Base-by-base conservation (phyloP, 2,113 vertebrate genomes). In the Syrrhaptes paradoxus region DNA sequence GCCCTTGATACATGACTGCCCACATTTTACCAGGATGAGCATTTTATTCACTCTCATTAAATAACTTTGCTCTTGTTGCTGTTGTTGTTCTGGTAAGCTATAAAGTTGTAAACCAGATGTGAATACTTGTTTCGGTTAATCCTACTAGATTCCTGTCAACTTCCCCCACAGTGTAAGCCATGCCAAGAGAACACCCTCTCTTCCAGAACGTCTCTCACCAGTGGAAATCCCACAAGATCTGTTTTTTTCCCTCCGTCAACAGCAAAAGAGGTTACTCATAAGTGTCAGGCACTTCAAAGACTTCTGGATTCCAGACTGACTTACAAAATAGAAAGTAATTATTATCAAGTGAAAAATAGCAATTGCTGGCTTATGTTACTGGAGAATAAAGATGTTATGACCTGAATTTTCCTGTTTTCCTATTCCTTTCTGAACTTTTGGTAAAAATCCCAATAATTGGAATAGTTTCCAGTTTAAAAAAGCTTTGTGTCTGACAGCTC, bases 371-470 rank as follows among this genome's bases (percentile, higher is more conserved):
- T 82, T 68, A n/a, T 46, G 13, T 22, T 76, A 65, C 14, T 48
- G 22, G 29, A 65, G 38, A 80, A 83, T 76, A 78, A 85, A 72
- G n/a, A 54, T 43, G 7, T 70, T 70, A 80, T 82, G 34, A 93
- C 13, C 67, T 62, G 17, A 85, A 85, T 94, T 91, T 92, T 92
- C 59, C 71, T 85, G 15, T 87, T 93, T 92, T 90, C 31, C 29
- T 90, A 54, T 58, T 93, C 17, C 3, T 66, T 86, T 82, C 58
- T 7, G 2, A 83, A 79, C 7, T 61, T 76, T 32, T 49, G 38
- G 58, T 29, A 51, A 87, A 79, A 93, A 41, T 41, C 1, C 11
- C 25, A 49, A 11, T 58, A 76, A 58, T 7, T 51, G 4, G 17
- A 93, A 83, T 61, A 85, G 24, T 82, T 89, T 91, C 54, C 81